phyloP scores from a whole-genome alignment of 53 echinoderm and acorn worm species.

The Glandiceps talaboti region DNA sequence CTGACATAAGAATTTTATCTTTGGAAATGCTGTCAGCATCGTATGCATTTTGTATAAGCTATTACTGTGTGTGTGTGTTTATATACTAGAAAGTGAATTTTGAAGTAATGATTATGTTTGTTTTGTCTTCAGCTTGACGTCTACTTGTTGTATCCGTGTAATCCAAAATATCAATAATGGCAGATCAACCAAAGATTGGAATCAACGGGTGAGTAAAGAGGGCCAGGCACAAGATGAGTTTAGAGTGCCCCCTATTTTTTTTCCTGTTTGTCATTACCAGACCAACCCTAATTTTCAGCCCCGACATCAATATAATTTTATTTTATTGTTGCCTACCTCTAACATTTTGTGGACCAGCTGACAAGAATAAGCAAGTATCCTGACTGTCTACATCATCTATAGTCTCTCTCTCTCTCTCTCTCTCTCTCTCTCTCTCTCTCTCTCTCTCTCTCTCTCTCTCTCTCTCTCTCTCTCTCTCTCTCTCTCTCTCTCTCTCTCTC shows the following conservation, averaged over 20 bases:
- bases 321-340: no score
- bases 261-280: no score
- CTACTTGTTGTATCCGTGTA: neutral
- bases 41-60: no score
- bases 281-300: no score
- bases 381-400: neutral
- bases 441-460: constrained; percentile 1
- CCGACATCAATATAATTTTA: no score
- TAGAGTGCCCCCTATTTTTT: neutral
- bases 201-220: constrained; percentile 67
- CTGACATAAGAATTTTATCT: no score
- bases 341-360: no score
- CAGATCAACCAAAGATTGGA: constrained; percentile 24
- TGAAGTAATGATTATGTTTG: neutral
- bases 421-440: constrained; percentile 1
- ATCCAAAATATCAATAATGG: neutral
- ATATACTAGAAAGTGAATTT: no score
- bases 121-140: neutral
- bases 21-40: no score
- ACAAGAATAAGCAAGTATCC: no score
- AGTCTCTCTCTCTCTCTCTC: neutral
- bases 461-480: neutral
- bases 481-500: constrained; percentile 1
- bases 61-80: no score
- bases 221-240: no score